A percentile compares a stretch with the other conserved stretches of the same genome.
Conservation (phyloP, 2,888 invertebrate genomes). For the Himalopsyche anomala region DNA sequence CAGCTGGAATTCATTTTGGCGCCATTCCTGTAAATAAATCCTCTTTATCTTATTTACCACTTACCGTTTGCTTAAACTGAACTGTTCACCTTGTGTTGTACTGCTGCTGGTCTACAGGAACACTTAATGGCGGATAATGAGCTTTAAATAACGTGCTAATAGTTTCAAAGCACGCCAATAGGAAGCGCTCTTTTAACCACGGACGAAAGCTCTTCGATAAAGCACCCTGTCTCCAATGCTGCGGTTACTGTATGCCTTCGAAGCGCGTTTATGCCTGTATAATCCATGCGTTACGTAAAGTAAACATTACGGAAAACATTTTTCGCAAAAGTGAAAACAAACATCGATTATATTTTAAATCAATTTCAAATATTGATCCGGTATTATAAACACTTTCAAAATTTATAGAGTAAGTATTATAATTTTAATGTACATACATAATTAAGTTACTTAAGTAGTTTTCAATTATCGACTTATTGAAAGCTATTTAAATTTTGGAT, state of each 20-base stretch:
- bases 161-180: slow-evolving; percentile 61
- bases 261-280: not conserved
- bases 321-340: not conserved
- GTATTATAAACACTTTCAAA: no score
- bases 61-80: slow-evolving; percentile 43
- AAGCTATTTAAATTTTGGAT: no score
- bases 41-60: slow-evolving; percentile 43
- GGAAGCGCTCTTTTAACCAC: slow-evolving; percentile 63
- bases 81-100: slow-evolving; percentile 42
- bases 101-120: slow-evolving; percentile 41
- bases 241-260: not conserved
- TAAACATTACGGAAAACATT: not conserved
- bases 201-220: slow-evolving; percentile 60
- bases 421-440: no score
- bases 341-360: not conserved
- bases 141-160: slow-evolving; percentile 65
- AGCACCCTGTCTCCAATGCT: slow-evolving; percentile 57
- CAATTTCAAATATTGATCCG: not conserved
- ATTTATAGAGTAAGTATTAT: no score
- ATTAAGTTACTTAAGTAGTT: no score
- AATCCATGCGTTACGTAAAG: not conserved
- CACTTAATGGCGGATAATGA: slow-evolving; percentile 64
- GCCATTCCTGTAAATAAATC: slow-evolving; percentile 32
- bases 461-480: no score
- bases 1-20: slow-evolving; percentile 1